Conservation (phyloP, 1,140 invertebrate genomes). For the Paralvinella palmiformis region DNA sequence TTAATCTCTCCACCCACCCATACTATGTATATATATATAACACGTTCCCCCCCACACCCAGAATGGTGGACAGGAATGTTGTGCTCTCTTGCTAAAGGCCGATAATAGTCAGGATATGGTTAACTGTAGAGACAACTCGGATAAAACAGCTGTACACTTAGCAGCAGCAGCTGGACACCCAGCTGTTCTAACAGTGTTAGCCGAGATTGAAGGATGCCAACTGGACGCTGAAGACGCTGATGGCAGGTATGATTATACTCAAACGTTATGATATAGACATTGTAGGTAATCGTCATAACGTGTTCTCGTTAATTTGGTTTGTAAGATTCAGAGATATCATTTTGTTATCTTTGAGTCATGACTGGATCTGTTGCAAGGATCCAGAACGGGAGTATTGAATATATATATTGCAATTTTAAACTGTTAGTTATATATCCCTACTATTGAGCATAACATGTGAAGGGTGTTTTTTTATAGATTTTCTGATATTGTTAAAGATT, state of each 20-base stretch:
- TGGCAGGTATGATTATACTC: conserved; percentile 36
- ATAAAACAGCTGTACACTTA: conserved; percentile 37
- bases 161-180: conserved; percentile 37
- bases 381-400: no score
- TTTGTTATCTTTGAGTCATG: no score
- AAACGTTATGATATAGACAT: no score
- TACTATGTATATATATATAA: background rate
- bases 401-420: no score
- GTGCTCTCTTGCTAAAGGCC: conserved; percentile 20
- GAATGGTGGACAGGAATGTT: conserved; percentile 33
- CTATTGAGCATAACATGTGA: no score
- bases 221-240: conserved; percentile 35
- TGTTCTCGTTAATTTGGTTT: no score
- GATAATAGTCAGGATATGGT: conserved; percentile 20
- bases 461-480: no score
- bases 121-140: conserved; percentile 28
- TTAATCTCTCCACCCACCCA: background rate
- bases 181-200: conserved; percentile 27
- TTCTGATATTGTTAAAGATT: no score
- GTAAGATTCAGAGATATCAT: no score
- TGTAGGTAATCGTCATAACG: no score
- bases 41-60: conserved; percentile 17
- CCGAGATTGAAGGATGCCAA: conserved; percentile 20
- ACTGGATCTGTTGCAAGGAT: no score
- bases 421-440: no score